Percentiles rank a stretch among this genome's conserved stretches.
Evolutionary conservation across 64 coral and sea anemone genomes (phyloP).

Genomic region (Stichodactyla mertensii): DNA sequence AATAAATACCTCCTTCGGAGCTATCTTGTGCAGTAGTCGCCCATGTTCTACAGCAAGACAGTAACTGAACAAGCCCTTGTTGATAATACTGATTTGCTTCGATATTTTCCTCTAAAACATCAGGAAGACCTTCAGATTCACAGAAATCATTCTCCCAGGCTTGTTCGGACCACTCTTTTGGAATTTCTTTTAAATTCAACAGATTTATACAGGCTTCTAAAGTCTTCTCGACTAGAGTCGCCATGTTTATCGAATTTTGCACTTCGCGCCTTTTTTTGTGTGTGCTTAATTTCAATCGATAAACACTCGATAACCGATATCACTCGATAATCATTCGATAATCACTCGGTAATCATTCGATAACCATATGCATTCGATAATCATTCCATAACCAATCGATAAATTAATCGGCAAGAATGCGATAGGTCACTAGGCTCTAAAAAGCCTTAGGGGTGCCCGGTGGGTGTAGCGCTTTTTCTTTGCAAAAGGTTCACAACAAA

Average conservation of each 20-base stretch:
- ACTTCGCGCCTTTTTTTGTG: constrained; percentile 76
- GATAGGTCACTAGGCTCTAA: neutral
- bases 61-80: constrained; percentile 15
- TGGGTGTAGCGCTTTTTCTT: neutral
- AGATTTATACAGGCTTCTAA: constrained; percentile 41
- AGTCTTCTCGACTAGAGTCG: constrained; percentile 25
- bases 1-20: constrained; percentile 10
- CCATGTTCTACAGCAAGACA: constrained; percentile 42
- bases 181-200: constrained; percentile 50
- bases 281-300: neutral
- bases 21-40: constrained; percentile 22
- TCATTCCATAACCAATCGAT: neutral
- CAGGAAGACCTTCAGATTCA: constrained; percentile 62
- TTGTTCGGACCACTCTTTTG: constrained; percentile 64
- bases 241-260: constrained; percentile 40
- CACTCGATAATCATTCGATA: neutral
- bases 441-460: neutral
- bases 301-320: neutral
- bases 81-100: constrained; percentile 46
- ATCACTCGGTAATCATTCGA: neutral
- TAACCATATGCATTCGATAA: neutral
- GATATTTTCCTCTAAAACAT: constrained; percentile 53
- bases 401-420: neutral
- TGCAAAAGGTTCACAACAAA: neutral
- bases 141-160: constrained; percentile 90